Conservation (phyloP, 2,888 invertebrate species). For the Rotaria socialis region DNA sequence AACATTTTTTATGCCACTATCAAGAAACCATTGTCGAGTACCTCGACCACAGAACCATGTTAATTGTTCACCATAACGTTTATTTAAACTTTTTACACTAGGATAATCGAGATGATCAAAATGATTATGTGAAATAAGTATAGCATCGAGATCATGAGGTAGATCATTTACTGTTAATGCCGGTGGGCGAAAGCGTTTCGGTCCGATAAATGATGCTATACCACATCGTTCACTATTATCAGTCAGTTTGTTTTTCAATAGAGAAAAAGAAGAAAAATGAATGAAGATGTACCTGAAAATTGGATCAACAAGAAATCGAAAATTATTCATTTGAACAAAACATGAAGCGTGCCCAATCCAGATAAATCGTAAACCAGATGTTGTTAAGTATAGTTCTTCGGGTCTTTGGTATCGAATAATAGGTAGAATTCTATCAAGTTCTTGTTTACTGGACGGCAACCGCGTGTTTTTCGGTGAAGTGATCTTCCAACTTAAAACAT, state of each 20-base stretch:
- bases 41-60: not conserved
- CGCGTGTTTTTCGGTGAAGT: not conserved
- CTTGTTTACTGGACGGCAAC: not conserved
- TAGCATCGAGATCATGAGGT: constrained; percentile 58
- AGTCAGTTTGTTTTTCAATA: too few species aligned
- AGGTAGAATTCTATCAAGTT: not conserved
- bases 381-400: not conserved
- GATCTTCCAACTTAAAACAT: not conserved
- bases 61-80: constrained; percentile 49
- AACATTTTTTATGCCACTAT: not conserved
- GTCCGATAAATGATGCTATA: not conserved
- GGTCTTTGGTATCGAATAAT: not conserved
- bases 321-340: constrained; percentile 59
- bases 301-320: constrained; percentile 62
- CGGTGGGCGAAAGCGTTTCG: constrained; percentile 49
- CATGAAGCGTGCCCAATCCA: constrained; percentile 63
- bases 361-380: constrained; percentile 49
- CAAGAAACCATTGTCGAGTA: not conserved
- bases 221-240: not conserved
- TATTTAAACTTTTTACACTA: constrained; percentile 53
- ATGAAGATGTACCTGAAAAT: constrained; percentile 52
- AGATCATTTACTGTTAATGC: constrained; percentile 58
- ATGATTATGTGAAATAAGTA: constrained; percentile 62
- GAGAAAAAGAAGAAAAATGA: too few species aligned
- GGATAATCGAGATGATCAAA: constrained; percentile 62